Evolutionary conservation across 2,888 invertebrate genomes (phyloP), one percentile per base, ranked within the genome.

Genomic region (Hirtodrosophila duncani): DNA sequence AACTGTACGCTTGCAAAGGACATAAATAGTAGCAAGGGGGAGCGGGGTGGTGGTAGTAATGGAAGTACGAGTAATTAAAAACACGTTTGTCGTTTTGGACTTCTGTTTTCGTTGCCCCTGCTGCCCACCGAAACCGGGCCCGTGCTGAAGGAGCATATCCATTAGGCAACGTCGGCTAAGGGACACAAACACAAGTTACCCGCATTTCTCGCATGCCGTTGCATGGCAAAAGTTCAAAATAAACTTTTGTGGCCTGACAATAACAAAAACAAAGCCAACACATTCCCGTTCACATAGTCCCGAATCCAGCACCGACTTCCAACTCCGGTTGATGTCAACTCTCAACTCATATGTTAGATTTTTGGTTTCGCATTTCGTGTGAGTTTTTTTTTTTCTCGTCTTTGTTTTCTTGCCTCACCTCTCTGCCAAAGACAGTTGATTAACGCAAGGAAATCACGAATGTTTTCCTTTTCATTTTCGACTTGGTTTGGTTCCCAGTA

Each of bases 261-360:
- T 44, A 39, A 55, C 42, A 41, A 58, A 49, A 50, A 29, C 29
- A 21, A 17, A 27, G 33, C 10, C 31, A 43, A 43, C 27, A 50
- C 23, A 11, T 23, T 9, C 37, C 37, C 51, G 59, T 51, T 53
- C 65, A 53, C 63, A 74, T 70, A 63, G n/a, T n/a, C n/a, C n/a
- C n/a, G n/a, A n/a, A n/a, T n/a, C n/a, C n/a, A n/a, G n/a, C n/a
- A n/a, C n/a, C n/a, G n/a, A n/a, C n/a, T n/a, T n/a, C n/a, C n/a
- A n/a, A 71, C 53, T 71, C 42, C 58, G 52, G n/a, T n/a, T 74
- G 74, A 81, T 82, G 83, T 83, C 83, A 83, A 81, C 81, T 77
- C 68, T 71, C 58, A n/a, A n/a, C n/a, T n/a, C n/a, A n/a, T n/a
- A n/a, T n/a, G n/a, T n/a, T n/a, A n/a, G n/a, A 70, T 68, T 63